Base-by-base conservation (phyloP, 2,113 vertebrate genomes). In the Collichthys lucidus region DNA sequence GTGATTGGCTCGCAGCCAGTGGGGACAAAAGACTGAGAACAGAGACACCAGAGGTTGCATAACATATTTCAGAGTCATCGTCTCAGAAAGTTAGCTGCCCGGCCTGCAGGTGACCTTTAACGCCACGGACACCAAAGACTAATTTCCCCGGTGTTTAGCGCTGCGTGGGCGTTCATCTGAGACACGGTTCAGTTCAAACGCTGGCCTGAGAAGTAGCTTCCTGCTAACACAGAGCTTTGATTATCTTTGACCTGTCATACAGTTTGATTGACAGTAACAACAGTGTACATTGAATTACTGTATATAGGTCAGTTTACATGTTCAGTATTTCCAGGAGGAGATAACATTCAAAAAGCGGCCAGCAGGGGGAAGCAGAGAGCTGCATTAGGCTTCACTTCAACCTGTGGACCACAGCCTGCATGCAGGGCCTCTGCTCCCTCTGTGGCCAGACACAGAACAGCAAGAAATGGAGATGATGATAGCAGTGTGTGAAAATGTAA, bases 331-430 rank as follows among this genome's bases (percentile, higher is more conserved):
- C 2, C 65, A 31, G n/a, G 4, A 19, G 44, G 11, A 35, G 35
- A 46, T 5, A 3, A 62, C 4, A 4, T 56, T 24, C 74, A 24
- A 3, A 44, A 2, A 74, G 56, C 57, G 4, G 26, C 82, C 92
- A 92, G 78, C 78, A 91, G 92, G 75, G 83, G 91, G 91, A 50
- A 3, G 0, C 82, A 91, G 80, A 88, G 89, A 73, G 80, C 72
- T 29, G 40, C 53, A 5, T 7, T 10, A 29, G 20, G 6, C 15
- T 52, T 61, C 29, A 44, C 4, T 29, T 44, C 0, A 6, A 26
- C 44, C n/a, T 42, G n/a, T 53, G 49, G 1, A 35, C 62, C 12
- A 5, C 5, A 55, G 20, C 5, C 53, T 77, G 61, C 49, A 47
- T 20, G 20, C 29, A 44, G n/a, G 40, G 4, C 16, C 11, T 50